Conservation (phyloP, 2,888 invertebrate species). For the Diaperis boleti region DNA sequence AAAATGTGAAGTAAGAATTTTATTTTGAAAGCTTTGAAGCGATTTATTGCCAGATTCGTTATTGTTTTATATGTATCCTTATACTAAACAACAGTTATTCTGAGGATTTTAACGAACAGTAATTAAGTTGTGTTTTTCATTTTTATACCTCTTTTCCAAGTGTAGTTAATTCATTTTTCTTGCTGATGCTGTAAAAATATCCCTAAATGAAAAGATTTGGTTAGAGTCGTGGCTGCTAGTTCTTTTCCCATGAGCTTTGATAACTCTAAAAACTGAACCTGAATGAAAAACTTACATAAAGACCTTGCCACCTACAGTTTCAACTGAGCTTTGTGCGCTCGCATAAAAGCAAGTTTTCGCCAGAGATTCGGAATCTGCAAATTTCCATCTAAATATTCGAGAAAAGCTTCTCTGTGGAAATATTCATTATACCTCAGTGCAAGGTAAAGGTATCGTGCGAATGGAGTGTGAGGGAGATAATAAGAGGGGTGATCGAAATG, state of each 20-base stretch:
- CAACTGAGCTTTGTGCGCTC: not conserved
- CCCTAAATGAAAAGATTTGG: too few relatives aligned
- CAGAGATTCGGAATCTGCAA: slow-evolving; percentile 14
- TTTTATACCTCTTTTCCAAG: too few relatives aligned
- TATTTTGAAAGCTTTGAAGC: too few relatives aligned
- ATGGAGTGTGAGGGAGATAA: slow-evolving; percentile 27
- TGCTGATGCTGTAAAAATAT: too few relatives aligned
- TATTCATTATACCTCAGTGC: slow-evolving; percentile 26
- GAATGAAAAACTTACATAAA: slow-evolving; percentile 3
- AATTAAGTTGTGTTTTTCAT: too few relatives aligned
- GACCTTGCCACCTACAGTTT: not conserved
- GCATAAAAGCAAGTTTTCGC: not conserved
- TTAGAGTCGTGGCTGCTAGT: not conserved
- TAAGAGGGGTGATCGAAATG: slow-evolving; percentile 21
- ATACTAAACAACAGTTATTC: too few relatives aligned
- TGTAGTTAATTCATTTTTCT: too few relatives aligned
- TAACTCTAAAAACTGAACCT: slow-evolving; percentile 3
- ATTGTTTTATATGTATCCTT: too few relatives aligned
- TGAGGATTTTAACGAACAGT: too few relatives aligned
- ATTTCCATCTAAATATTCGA: slow-evolving; percentile 23
- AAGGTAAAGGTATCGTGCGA: slow-evolving; percentile 18
- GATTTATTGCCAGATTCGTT: too few relatives aligned
- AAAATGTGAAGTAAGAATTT: too few relatives aligned
- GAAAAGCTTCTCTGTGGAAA: slow-evolving; percentile 19
- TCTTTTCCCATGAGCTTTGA: not conserved